A percentile compares a stretch with the other conserved stretches of the same genome.
Evolutionary conservation across 2,113 vertebrate species (phyloP).

Genomic region (Amphiprion ocellaris): DNA sequence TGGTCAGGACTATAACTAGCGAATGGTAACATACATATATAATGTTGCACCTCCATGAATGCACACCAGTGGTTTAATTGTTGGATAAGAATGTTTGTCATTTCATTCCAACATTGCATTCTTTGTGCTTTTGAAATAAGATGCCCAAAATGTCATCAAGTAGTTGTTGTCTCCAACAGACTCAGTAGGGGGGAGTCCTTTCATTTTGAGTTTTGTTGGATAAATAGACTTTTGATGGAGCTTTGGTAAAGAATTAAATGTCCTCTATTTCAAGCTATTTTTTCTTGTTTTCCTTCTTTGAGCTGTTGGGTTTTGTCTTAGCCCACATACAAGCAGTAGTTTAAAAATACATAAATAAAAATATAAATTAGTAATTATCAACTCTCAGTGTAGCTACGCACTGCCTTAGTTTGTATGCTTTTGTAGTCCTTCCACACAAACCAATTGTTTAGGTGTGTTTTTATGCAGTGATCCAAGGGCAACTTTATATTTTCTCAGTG

Average conservation of each 20-base stretch:
- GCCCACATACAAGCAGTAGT: background rate
- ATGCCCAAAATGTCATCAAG: too few relatives aligned
- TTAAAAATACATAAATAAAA: slow-evolving; percentile 4
- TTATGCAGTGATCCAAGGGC: background rate
- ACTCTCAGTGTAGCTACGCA: background rate
- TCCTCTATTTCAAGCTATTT: slow-evolving; percentile 2
- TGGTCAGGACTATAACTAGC: too few relatives aligned
- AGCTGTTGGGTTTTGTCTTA: slow-evolving; percentile 6
- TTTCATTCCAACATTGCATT: too few relatives aligned
- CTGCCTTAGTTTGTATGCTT: background rate
- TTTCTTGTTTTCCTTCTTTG: background rate
- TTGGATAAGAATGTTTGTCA: too few relatives aligned
- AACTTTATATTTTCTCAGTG: background rate
- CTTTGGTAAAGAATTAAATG: slow-evolving; percentile 7
- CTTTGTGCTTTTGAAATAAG: too few relatives aligned
- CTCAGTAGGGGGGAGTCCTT: background rate
- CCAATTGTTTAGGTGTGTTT: background rate
- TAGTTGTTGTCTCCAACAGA: background rate
- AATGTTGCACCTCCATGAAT: too few relatives aligned
- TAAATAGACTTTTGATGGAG: slow-evolving; percentile 6
- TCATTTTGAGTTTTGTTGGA: slow-evolving; percentile 1
- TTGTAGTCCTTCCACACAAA: background rate
- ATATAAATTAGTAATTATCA: background rate
- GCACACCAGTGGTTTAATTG: too few relatives aligned
- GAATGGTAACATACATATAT: too few relatives aligned